Evolutionary conservation across 1,140 invertebrate species (phyloP).

Genomic region (Penaeus japonicus): DNA sequence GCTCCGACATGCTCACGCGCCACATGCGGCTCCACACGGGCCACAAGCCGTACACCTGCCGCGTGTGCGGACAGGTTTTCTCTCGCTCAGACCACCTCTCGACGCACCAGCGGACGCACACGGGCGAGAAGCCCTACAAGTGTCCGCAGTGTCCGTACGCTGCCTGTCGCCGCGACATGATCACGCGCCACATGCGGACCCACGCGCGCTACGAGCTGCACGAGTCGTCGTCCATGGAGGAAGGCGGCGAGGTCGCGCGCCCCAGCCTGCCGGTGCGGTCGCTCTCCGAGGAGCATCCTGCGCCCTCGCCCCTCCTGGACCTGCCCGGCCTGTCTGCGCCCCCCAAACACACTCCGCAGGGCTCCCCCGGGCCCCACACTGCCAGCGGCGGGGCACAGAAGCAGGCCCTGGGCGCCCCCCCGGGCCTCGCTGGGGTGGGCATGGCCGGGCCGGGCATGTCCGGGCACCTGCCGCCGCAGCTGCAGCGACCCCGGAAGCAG

Average conservation of each 20-base stretch:
- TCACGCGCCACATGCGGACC: slow-evolving; percentile 75
- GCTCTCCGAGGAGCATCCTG: slow-evolving; percentile 56
- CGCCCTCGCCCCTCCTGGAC: slow-evolving; percentile 48
- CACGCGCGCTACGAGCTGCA: slow-evolving; percentile 74
- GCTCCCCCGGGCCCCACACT: slow-evolving; percentile 39
- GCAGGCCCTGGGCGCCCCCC: neutral
- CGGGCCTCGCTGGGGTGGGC: slow-evolving; percentile 16
- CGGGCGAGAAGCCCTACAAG: slow-evolving; percentile 96
- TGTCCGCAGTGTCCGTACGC: slow-evolving; percentile 96
- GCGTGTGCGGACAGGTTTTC: slow-evolving; percentile 89
- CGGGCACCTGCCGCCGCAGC: slow-evolving; percentile 35
- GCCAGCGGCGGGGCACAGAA: slow-evolving; percentile 17
- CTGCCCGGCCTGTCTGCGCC: neutral
- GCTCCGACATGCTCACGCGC: slow-evolving; percentile 97
- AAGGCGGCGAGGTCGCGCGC: slow-evolving; percentile 53
- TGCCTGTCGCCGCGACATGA: slow-evolving; percentile 96
- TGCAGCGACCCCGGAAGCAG: slow-evolving; percentile 44
- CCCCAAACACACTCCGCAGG: slow-evolving; percentile 30
- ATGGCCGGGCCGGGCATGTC: slow-evolving; percentile 3
- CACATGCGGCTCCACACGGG: slow-evolving; percentile 94
- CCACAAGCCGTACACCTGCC: slow-evolving; percentile 92
- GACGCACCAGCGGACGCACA: slow-evolving; percentile 95
- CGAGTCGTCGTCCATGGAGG: slow-evolving; percentile 60
- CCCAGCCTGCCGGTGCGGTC: slow-evolving; percentile 56
- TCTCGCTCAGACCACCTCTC: slow-evolving; percentile 95